Base-by-base conservation (phyloP, 2,113 vertebrate species). In the Notothenia rossii region DNA sequence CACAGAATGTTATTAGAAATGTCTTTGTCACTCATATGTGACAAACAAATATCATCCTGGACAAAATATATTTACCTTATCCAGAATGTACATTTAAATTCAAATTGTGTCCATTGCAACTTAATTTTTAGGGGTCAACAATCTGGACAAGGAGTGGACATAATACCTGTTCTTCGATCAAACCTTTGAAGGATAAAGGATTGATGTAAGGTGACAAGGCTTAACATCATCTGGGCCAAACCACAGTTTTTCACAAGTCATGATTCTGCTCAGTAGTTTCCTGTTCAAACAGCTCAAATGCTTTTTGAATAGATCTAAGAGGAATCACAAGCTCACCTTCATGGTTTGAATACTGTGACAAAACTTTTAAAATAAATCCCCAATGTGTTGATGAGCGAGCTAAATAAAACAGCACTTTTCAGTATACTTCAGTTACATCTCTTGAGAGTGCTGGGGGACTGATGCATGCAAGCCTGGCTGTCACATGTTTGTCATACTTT, bases 401-500 rank as follows among this genome's bases (percentile, higher is more conserved):
- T 60, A 15, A 82, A 90, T 86, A 82, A 86, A 82, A 80, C 48
- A 72, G 33, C 51, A 78, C 65, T 86, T 69, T 86, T 82, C 69
- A 73, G 61, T 88, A 76, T 58, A 82, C 79, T 72, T 40, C n/a
- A n/a, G 65, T 90, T 75, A 77, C 72, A 83, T 87, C 77, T 88
- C 67, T 54, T 13, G 63, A 69, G 58, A 11, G 73, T 75, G 82
- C 72, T 78, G 54, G 36, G 55, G 64, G 56, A 81, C 75, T 75
- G 77, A 77, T 70, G 81, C 46, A 15, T 55, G 49, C 36, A 68
- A 66, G 51, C 83, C 61, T 72, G 51, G 55, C 69, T 92, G 90
- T 92, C 86, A 89, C 49, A 78, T 78, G 62, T 82, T 80, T 84
- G 86, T 83, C 82, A 82, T 71, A 71, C 72, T 81, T 83, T 77